Evolutionary conservation across 1,140 invertebrate genomes (phyloP).

Genomic region (Drosophila bifasciata): DNA sequence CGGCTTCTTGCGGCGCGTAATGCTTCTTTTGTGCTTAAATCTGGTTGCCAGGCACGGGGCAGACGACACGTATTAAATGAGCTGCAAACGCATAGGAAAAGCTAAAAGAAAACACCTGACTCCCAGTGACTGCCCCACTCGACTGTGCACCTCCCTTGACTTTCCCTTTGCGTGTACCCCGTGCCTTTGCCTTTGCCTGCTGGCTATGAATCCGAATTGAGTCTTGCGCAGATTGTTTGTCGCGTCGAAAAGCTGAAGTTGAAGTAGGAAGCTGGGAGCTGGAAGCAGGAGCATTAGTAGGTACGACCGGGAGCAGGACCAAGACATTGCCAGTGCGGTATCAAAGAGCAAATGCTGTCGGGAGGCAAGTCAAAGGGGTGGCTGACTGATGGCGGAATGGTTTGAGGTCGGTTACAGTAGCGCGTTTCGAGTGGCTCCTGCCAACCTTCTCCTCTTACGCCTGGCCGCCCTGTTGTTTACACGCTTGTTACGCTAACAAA

Average conservation of each 20-base stretch:
- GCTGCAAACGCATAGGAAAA: constrained; percentile 68
- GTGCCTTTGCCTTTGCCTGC: constrained; percentile 15
- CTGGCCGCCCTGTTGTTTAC: constrained; percentile 62
- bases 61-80: constrained; percentile 80
- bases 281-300: constrained; percentile 3
- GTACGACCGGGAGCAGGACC: constrained; percentile 4
- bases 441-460: constrained; percentile 27
- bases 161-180: too few relatives aligned
- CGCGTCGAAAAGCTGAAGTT: constrained; percentile 33
- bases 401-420: constrained; percentile 60
- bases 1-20: constrained; percentile 69
- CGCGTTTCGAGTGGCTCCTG: constrained; percentile 71
- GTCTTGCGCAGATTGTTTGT: constrained; percentile 76
- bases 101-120: constrained; percentile 54
- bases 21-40: constrained; percentile 78
- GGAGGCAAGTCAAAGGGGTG: constrained; percentile 48
- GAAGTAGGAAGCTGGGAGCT: constrained; percentile 19
- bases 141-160: too few relatives aligned
- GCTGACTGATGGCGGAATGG: constrained; percentile 16
- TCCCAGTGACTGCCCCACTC: constrained; percentile 6
- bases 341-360: constrained; percentile 63
- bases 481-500: constrained; percentile 76
- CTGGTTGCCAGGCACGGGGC: constrained; percentile 76
- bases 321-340: constrained; percentile 43
- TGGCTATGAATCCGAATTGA: constrained; percentile 43